Evolutionary conservation across 2,888 invertebrate species (phyloP).

Genomic region (Hypena proboscidalis): DNA sequence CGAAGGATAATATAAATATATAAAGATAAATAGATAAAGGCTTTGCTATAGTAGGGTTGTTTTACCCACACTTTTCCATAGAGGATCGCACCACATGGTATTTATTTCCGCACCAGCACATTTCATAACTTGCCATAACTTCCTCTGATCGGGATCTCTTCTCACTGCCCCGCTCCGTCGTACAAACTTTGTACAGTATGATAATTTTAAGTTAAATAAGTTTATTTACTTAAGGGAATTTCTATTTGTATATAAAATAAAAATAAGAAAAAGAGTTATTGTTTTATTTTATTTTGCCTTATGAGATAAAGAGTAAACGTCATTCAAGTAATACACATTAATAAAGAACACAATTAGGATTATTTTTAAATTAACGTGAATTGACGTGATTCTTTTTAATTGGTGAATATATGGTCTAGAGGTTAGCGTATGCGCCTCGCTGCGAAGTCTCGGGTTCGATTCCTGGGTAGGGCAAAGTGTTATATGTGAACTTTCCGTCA

Average conservation of each 20-base stretch:
- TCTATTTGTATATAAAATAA: constrained; percentile 81
- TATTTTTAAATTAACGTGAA: no score
- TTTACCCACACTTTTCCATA: constrained; percentile 28
- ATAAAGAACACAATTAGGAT: no score
- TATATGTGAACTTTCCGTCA: no score
- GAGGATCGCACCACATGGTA: constrained; percentile 38
- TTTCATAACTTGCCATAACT: constrained; percentile 53
- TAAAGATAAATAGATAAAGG: constrained; percentile 24
- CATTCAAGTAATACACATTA: no score
- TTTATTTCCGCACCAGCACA: constrained; percentile 49
- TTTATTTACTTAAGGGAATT: constrained; percentile 74
- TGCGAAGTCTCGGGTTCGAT: no score
- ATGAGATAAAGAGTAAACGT: constrained; percentile 1
- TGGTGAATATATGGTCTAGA: no score
- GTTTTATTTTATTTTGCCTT: constrained; percentile 34
- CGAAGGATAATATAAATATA: no score
- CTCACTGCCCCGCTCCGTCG: constrained; percentile 68
- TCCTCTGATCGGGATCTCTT: constrained; percentile 54
- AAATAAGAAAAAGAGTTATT: constrained; percentile 44
- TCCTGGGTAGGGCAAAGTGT: no score
- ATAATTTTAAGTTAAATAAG: constrained; percentile 73
- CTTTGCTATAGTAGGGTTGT: constrained; percentile 29
- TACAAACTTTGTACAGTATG: constrained; percentile 68
- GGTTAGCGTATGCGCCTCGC: no score
- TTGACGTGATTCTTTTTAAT: no score